Evolutionary conservation across 37 sponge, comb jelly and placozoan species (phyloP).

Genomic region (Spongia lamella): DNA sequence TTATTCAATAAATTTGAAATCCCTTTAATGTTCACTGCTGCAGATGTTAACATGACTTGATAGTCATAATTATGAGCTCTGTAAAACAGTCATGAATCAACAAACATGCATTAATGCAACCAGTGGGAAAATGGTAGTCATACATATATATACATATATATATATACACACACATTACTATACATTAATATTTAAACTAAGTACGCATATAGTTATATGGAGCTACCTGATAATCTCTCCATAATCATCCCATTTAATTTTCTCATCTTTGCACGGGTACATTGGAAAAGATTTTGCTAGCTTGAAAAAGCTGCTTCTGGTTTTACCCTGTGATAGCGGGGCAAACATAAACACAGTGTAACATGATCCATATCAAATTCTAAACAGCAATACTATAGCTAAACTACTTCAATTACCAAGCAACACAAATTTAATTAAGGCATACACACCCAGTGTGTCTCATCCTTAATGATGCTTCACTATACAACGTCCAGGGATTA

Average conservation of each 20-base stretch:
- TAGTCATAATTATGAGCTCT: too few species aligned
- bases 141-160: too few species aligned
- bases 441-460: background rate
- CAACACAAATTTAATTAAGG: background rate
- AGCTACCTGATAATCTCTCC: slow-evolving; percentile 90
- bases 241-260: slow-evolving; percentile 93
- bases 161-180: too few species aligned
- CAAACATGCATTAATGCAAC: too few species aligned
- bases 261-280: slow-evolving; percentile 89
- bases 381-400: background rate
- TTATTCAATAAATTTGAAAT: too few species aligned
- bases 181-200: too few species aligned
- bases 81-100: too few species aligned
- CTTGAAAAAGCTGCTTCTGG: slow-evolving; percentile 88
- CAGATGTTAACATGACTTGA: too few species aligned
- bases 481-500: background rate
- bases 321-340: slow-evolving; percentile 51
- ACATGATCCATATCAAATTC: background rate
- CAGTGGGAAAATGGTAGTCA: too few species aligned
- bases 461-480: background rate
- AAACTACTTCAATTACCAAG: background rate
- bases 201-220: background rate
- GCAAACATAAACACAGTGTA: background rate
- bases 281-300: slow-evolving; percentile 87
- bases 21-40: too few species aligned